A percentile compares a stretch with the other conserved stretches of the same genome.
Conservation (phyloP, 2,797 vertebrate genomes). For the Catamblyrhynchus diadema region DNA sequence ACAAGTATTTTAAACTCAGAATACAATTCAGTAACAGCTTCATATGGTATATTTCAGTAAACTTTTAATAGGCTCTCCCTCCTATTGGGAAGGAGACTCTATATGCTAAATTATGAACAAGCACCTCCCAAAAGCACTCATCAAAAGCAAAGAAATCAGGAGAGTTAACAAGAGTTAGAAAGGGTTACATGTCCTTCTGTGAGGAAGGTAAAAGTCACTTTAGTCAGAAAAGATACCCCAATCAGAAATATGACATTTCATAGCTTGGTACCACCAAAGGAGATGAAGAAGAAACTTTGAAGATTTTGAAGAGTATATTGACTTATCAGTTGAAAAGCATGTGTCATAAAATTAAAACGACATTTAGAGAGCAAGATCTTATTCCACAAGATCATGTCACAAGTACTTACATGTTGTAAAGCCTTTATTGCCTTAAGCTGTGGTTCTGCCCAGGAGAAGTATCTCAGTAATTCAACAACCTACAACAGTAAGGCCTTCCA, state of each 20-base stretch:
- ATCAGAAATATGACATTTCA: background rate
- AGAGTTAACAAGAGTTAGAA: background rate
- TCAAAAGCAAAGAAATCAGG: background rate
- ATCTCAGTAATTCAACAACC: conserved; percentile 96
- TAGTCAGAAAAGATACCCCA: background rate
- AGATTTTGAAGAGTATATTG: background rate
- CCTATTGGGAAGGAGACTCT: background rate
- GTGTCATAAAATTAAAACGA: background rate
- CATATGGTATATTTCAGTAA: background rate
- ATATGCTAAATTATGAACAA: background rate
- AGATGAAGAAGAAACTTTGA: background rate
- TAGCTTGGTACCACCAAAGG: background rate
- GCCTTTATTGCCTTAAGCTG: conserved; percentile 98
- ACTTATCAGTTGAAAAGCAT: background rate
- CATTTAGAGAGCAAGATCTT: background rate
- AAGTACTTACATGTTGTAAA: conserved; percentile 90
- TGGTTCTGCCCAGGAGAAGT: conserved; percentile 97
- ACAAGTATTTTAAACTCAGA: background rate
- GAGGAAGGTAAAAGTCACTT: background rate
- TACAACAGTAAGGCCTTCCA: conserved; percentile 64
- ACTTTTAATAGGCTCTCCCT: background rate
- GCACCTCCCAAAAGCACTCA: background rate
- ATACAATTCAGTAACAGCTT: background rate
- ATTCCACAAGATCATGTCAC: background rate
- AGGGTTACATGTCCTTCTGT: background rate